Base-by-base conservation (phyloP, 2,888 invertebrate species). In the Cremastinae sp. region DNA sequence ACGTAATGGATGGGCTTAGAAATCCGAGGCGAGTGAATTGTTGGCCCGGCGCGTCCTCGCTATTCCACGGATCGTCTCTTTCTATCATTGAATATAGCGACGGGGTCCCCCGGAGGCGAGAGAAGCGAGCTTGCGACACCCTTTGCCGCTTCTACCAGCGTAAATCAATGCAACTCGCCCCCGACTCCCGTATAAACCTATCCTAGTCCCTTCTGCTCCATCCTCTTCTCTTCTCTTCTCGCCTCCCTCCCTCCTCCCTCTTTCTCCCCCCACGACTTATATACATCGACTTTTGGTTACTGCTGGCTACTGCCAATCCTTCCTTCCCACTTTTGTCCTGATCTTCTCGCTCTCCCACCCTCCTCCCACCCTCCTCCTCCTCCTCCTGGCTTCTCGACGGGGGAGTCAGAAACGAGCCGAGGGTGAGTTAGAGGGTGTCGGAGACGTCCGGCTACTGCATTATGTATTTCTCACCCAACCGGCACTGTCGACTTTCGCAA, bases 361-460 rank as follows among this genome's bases (percentile, higher is more conserved):
- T 74, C 65, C 74, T 68, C 22, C 5, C 34, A 28, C 28, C 2
- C 5, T 5, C 28, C 28, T 28, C n/a, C n/a, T n/a, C n/a, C n/a
- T n/a, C 61, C 64, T 54, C 72, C 51, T 71, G 49, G 74, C 47
- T 36, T 20, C 74, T 22, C 20, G 45, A 38, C 14, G 66, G 18
- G 49, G 38, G 38, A 53, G 66, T 59, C 38, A 20, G 54, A 76
- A 76, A 78, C 80, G 71, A 72, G 28, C 62, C 16, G 64, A 70
- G 82, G 81, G 81, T 83, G 86, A 87, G 85, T 85, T 84, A 83
- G 84, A 83, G 88, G 86, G 89, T 89, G 89, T 88, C 86, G 86
- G 87, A 87, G 88, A 88, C 89, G 89, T 89, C 89, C 88, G 87
- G 88, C 89, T 89, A 85, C 88, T 89, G 89, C 89, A 89, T 89